phyloP scores from a whole-genome alignment of 37 sponge, comb jelly and placozoan genomes.

The Cladorhizidae sp. region DNA sequence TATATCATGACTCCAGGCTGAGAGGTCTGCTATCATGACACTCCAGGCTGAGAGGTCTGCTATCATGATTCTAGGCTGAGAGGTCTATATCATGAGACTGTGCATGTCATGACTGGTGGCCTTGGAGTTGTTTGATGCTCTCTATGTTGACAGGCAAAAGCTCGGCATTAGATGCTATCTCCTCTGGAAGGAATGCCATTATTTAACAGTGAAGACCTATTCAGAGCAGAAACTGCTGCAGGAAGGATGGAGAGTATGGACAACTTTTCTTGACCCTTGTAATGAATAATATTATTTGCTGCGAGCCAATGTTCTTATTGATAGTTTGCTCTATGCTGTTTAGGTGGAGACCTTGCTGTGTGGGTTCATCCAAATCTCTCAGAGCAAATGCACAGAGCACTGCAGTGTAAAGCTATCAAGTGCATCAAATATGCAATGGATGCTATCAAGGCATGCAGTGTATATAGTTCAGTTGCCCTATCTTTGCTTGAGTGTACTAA shows the following conservation, averaged over 20 bases:
- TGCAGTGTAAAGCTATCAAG: neutral
- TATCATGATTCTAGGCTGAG: too few species aligned
- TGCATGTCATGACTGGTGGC: too few species aligned
- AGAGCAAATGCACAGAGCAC: neutral
- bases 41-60: too few species aligned
- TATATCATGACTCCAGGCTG: too few species aligned
- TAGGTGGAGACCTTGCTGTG: neutral
- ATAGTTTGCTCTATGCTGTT: neutral
- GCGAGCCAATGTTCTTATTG: too few species aligned
- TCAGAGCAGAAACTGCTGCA: neutral
- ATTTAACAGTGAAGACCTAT: neutral
- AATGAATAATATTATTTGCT: neutral
- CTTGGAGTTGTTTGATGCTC: too few species aligned
- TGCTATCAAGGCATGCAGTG: neutral
- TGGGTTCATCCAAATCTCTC: neutral
- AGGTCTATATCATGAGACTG: too few species aligned
- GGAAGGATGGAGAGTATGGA: neutral
- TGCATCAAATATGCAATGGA: neutral
- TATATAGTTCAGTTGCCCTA: neutral
- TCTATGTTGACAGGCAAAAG: too few species aligned
- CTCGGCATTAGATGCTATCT: too few species aligned
- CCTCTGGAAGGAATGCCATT: constrained; percentile 1
- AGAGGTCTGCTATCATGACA: too few species aligned
- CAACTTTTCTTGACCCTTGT: neutral
- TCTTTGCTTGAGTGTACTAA: neutral